Evolutionary conservation across 2,113 vertebrate species (phyloP).

Genomic region (Silurus glanis): DNA sequence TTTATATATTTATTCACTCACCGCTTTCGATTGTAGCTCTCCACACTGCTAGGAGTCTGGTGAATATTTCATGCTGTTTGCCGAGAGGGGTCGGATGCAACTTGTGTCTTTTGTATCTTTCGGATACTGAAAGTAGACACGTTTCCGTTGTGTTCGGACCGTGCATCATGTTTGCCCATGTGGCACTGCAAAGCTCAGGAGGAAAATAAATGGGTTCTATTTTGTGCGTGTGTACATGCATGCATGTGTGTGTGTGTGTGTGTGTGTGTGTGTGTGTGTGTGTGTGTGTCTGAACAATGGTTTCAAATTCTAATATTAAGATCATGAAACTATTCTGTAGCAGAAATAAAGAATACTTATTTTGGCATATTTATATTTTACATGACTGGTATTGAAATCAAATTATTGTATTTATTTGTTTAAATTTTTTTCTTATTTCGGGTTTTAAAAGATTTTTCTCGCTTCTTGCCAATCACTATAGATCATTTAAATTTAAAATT

Average conservation of each 20-base stretch:
- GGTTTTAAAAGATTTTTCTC: background rate
- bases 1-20: conserved; percentile 36
- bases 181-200: background rate
- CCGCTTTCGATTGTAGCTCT: conserved; percentile 4
- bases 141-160: background rate
- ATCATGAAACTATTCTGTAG: background rate
- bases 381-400: background rate
- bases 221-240: background rate
- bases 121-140: background rate
- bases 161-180: background rate
- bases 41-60: conserved; percentile 20
- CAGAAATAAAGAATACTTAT: background rate
- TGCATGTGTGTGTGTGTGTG: background rate
- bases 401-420: background rate
- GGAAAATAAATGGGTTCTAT: background rate
- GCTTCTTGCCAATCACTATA: background rate
- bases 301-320: background rate
- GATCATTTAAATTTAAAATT: background rate
- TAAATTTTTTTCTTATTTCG: background rate
- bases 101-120: background rate
- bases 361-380: background rate
- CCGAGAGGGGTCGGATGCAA: background rate
- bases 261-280: background rate
- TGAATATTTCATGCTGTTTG: conserved; percentile 40
- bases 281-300: background rate